Base-by-base conservation (phyloP, 1,140 invertebrate species). In the Drosophila quadrilineata region DNA sequence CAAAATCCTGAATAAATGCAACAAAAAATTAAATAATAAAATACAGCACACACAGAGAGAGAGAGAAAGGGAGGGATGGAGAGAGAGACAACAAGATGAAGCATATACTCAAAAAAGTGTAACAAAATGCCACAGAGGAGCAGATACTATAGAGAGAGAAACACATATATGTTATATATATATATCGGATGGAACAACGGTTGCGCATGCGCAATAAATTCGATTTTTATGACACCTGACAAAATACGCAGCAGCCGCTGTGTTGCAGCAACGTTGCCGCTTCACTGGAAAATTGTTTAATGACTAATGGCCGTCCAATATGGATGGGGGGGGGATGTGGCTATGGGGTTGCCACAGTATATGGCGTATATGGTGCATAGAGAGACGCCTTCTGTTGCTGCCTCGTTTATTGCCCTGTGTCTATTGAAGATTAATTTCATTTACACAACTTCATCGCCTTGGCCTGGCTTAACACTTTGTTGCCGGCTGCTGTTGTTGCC, bases 121-220 rank as follows among this genome's bases (percentile, higher is more conserved):
- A 54, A 54, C 38, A 64, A 57, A 57, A 49, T 45, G 38, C 53
- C 17, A 12, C 12, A 33, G 19, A 28, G 21, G 12, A 52, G 36
- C 54, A 57, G 59, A 69, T 66, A 22, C 41, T 45, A 10, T 45
- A 6, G 35, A 54, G 56, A n/a, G n/a, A n/a, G n/a, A n/a, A n/a
- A n/a, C n/a, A n/a, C n/a, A n/a, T n/a, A n/a, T n/a, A n/a, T n/a
- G n/a, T n/a, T n/a, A n/a, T n/a, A n/a, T n/a, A n/a, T n/a, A n/a
- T n/a, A n/a, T n/a, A n/a, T n/a, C n/a, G n/a, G n/a, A n/a, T n/a
- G n/a, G 64, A 52, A 50, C 46, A 69, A 54, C 73, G 56, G 64
- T 77, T 63, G 86, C 76, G 84, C 86, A 88, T 88, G 86, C 75
- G 86, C 80, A 82, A 88, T 88, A 88, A 88, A 88, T 88, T 88